Percentiles rank a stretch among this genome's conserved stretches.
These are phyloP conservation scores for Schrankia costaestrigalis DNA, from an alignment of 2,888 invertebrate genomes.

Conservation along the genomic window DNA sequence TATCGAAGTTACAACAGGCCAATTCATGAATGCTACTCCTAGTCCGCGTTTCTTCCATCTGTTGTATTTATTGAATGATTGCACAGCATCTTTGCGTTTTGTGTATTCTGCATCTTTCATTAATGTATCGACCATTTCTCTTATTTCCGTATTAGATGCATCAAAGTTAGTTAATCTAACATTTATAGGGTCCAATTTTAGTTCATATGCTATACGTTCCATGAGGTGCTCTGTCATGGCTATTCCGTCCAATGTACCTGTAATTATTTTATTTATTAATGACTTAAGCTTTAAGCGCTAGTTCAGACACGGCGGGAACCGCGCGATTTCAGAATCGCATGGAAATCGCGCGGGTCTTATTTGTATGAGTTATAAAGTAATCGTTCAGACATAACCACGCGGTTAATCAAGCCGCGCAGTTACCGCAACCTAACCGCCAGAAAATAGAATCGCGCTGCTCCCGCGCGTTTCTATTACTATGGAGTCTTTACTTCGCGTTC, in stretches of 20 bases:
- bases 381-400: no score
- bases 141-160: slow-evolving; percentile 37
- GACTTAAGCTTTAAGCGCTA: no score
- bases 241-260: slow-evolving; percentile 76
- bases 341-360: no score
- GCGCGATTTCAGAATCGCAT: no score
- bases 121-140: slow-evolving; percentile 73
- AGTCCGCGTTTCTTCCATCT: slow-evolving; percentile 88
- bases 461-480: no score
- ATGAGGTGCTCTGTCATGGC: slow-evolving; percentile 81
- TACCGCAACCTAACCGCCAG: no score
- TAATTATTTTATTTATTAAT: neutral
- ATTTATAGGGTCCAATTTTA: slow-evolving; percentile 77
- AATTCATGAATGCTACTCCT: slow-evolving; percentile 8
- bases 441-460: no score
- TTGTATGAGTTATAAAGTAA: no score
- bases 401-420: no score
- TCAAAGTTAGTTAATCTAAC: slow-evolving; percentile 77
- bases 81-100: slow-evolving; percentile 67
- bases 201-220: slow-evolving; percentile 80
- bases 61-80: slow-evolving; percentile 82
- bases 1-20: neutral
- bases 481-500: no score
- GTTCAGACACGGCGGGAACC: no score
- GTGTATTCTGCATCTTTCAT: slow-evolving; percentile 56